Conservation (phyloP, 2,888 invertebrate species). For the Tenodera sinensis region DNA sequence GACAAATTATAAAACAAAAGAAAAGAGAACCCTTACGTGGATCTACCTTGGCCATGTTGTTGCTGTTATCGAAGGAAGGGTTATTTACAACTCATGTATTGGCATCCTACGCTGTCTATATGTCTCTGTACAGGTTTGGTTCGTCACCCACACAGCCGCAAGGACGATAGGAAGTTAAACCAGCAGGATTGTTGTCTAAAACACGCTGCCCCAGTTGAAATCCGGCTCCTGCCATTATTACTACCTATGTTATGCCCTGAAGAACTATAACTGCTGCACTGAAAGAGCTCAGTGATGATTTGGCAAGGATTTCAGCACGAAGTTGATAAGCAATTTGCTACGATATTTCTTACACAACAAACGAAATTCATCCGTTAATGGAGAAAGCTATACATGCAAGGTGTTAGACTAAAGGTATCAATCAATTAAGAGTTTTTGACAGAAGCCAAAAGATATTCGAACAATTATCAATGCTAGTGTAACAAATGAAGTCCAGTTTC, state of each 20-base stretch:
- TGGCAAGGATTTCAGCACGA: too few species aligned
- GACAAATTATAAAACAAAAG: neutral
- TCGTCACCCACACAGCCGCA: neutral
- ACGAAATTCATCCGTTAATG: too few species aligned
- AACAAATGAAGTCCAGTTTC: too few species aligned
- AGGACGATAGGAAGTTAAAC: neutral
- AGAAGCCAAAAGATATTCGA: too few species aligned
- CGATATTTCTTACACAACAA: too few species aligned
- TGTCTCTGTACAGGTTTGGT: neutral
- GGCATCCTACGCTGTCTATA: neutral
- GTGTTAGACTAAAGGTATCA: too few species aligned
- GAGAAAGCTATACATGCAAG: too few species aligned
- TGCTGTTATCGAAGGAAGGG: neutral
- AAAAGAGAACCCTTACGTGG: neutral
- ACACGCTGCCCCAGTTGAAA: neutral
- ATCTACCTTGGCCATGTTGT: neutral
- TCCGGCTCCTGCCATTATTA: neutral
- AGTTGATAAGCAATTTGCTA: too few species aligned
- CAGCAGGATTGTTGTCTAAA: neutral
- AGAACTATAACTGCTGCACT: neutral
- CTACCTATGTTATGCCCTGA: neutral
- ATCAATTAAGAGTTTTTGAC: too few species aligned
- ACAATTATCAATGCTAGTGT: too few species aligned
- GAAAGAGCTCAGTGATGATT: neutral
- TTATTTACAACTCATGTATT: neutral